Evolutionary conservation across 2,888 invertebrate species (phyloP), one percentile per base, ranked within the genome.

Genomic region (Beris morrisii): DNA sequence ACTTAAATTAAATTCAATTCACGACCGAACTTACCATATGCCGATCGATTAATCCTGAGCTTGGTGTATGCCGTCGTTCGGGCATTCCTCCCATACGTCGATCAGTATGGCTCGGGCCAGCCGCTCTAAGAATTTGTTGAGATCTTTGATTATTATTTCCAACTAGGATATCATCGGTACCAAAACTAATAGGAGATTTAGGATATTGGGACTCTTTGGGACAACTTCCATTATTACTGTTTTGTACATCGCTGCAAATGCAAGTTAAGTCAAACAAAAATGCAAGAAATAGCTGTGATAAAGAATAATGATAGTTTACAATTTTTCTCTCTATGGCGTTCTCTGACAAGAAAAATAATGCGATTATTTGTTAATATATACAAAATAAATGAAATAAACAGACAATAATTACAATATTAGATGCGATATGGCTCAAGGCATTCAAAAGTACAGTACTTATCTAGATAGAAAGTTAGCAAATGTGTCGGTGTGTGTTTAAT

Each of bases 141-240:
- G 73, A 73, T 71, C 74, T 73, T 70, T 74, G 73, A 72, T 74
- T 72, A 71, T 73, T 73, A 73, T 70, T 69, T 46, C 68, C 70
- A 45, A 67, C 67, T 61, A 65, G 54, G 43, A 67, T 66, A 67
- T 66, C 69, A 64, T 69, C 69, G 56, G 69, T 65, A 69, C 67
- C 69, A 69, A 67, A 69, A 67, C 67, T 69, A 67, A 66, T 66
- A 53, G 69, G 67, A 64, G 69, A 67, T 69, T 69, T 69, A 64
- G 69, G 69, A 66, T 67, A 69, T 66, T 55, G 69, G 71, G 72
- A 74, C 71, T 68, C 70, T 68, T 68, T 70, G 61, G 71, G 76
- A 78, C 77, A 77, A 77, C 75, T 77, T 75, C 77, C 78, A 76
- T 77, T 78, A 76, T 78, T 79, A 79, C 75, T 79, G 78, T 76